A percentile compares a stretch with the other conserved stretches of the same genome.
Conservation (phyloP, 2,888 invertebrate genomes). For the Lochmaea capreae region DNA sequence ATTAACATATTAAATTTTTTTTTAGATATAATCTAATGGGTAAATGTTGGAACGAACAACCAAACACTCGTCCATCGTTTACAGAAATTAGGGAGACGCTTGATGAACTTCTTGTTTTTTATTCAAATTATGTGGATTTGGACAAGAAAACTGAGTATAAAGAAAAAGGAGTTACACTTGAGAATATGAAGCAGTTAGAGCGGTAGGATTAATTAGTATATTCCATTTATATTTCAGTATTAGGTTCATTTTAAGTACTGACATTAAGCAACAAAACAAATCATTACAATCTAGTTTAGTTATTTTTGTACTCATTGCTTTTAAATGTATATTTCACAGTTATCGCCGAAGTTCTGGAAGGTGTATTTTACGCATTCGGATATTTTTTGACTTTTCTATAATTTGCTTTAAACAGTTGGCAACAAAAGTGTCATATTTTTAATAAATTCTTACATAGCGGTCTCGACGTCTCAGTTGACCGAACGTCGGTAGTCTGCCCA, state of each 20-base stretch:
- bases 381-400: no score
- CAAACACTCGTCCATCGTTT: slow-evolving; percentile 80
- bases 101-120: slow-evolving; percentile 66
- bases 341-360: no score
- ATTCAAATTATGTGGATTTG: slow-evolving; percentile 52
- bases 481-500: no score
- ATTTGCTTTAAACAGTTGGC: no score
- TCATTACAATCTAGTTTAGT: background rate
- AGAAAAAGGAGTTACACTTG: slow-evolving; percentile 1
- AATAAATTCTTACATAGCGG: no score
- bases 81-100: slow-evolving; percentile 69
- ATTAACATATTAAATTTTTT: slow-evolving; percentile 29
- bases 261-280: background rate
- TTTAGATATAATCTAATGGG: slow-evolving; percentile 81
- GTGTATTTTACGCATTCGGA: no score
- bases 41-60: slow-evolving; percentile 78
- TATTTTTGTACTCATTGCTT: no score
- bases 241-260: background rate
- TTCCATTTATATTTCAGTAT: background rate
- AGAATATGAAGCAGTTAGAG: background rate
- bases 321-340: no score
- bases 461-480: no score
- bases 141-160: background rate
- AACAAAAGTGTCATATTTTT: no score
- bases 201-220: background rate